phyloP scores from a whole-genome alignment of 2,797 vertebrate genomes.

The Psittacula echo region DNA sequence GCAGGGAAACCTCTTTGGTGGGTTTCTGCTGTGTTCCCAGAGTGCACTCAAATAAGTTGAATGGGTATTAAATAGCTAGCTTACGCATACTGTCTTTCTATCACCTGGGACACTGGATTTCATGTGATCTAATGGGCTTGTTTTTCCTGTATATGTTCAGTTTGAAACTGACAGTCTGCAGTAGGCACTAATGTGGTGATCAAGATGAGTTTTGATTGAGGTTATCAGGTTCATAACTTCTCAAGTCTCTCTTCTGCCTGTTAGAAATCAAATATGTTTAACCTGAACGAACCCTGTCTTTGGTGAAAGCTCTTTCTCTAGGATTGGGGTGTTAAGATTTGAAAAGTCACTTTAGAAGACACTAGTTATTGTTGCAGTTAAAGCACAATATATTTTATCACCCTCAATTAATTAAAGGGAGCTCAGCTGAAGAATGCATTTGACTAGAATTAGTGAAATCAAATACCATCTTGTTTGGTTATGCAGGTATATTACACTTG shows the following conservation, averaged over 20 bases:
- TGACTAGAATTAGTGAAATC: background rate
- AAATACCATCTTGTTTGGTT: background rate
- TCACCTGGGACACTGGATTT: background rate
- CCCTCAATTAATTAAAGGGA: background rate
- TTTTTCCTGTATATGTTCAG: background rate
- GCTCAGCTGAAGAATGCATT: background rate
- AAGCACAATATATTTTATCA: background rate
- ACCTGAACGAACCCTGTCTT: background rate
- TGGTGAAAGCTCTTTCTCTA: background rate
- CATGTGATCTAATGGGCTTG: fast-evolving
- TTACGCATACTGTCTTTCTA: background rate
- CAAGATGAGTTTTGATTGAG: background rate
- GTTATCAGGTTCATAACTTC: background rate
- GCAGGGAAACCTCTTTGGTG: background rate
- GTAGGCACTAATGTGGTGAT: background rate
- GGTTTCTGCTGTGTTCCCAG: background rate
- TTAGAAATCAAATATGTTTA: background rate
- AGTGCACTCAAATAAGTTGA: background rate
- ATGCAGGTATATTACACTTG: background rate
- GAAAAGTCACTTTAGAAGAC: background rate
- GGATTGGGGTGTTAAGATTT: background rate
- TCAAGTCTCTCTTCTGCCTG: background rate
- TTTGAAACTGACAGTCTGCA: background rate
- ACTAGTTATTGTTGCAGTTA: background rate
- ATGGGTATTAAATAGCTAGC: background rate